Percentiles rank a stretch among this genome's conserved stretches.
phyloP scores from a whole-genome alignment of 2,888 invertebrate genomes.

The Zhuqinia jingwanae region DNA sequence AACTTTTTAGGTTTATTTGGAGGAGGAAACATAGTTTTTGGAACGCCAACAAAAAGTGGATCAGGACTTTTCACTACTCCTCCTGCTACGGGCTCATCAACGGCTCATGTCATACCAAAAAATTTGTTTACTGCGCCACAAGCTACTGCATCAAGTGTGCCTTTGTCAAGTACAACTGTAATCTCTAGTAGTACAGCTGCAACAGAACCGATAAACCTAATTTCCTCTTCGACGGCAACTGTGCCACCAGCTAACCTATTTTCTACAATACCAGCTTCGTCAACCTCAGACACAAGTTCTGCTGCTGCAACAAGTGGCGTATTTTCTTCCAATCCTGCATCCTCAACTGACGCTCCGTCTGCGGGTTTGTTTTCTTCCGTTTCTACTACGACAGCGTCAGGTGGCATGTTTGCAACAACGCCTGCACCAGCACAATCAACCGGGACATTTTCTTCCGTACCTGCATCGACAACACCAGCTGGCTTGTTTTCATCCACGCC shows the following conservation, averaged over 20 bases:
- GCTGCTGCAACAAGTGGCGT: background rate
- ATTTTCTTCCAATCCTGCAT: background rate
- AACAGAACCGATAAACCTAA: no score
- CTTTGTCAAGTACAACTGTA: no score
- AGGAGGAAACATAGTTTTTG: background rate
- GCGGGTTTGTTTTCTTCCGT: background rate
- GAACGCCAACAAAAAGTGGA: slow-evolving; percentile 3
- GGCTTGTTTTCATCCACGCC: slow-evolving; percentile 2
- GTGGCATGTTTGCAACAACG: background rate
- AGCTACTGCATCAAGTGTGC: no score
- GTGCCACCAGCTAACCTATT: background rate
- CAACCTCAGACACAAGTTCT: background rate
- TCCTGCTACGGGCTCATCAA: no score
- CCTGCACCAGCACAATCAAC: no score
- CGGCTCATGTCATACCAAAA: no score
- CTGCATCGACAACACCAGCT: background rate
- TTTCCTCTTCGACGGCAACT: no score
- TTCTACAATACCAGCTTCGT: background rate
- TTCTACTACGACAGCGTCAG: background rate
- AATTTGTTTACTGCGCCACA: no score
- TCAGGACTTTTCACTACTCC: no score
- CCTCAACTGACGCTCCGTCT: background rate
- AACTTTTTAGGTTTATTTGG: no score
- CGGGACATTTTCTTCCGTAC: background rate
- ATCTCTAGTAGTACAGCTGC: no score